Percentiles rank a stretch among this genome's conserved stretches.
phyloP scores from a whole-genome alignment of 2,888 invertebrate genomes.

The Clanis bilineata region DNA sequence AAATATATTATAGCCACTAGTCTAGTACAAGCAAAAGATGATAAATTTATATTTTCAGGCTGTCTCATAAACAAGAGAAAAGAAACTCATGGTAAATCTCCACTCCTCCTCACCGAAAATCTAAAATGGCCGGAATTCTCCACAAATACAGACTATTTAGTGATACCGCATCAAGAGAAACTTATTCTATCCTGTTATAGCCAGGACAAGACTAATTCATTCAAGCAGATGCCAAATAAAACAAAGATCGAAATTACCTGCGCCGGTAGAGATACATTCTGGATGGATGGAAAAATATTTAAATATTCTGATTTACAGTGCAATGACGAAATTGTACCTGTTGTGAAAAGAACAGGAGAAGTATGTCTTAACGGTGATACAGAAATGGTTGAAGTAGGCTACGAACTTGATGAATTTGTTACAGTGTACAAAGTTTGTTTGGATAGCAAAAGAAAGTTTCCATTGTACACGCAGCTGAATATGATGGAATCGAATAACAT shows the following conservation, averaged over 20 bases:
- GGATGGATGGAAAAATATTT: constrained; percentile 22
- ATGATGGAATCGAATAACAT: constrained; percentile 23
- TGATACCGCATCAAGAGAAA: constrained; percentile 18
- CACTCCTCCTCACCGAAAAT: constrained; percentile 25
- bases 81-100: constrained; percentile 20
- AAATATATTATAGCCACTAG: no score
- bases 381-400: constrained; percentile 33
- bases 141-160: constrained; percentile 16
- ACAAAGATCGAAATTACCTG: constrained; percentile 27
- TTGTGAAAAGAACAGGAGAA: constrained; percentile 19
- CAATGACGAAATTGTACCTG: constrained; percentile 22
- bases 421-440: constrained; percentile 34
- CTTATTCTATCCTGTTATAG: constrained; percentile 29
- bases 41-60: neutral
- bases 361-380: constrained; percentile 27
- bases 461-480: constrained; percentile 22
- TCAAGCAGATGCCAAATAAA: constrained; percentile 23
- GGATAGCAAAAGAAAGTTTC: constrained; percentile 26
- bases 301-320: constrained; percentile 31
- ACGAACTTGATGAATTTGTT: constrained; percentile 25
- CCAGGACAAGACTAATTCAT: constrained; percentile 21
- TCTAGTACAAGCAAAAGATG: no score
- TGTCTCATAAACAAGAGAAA: constrained; percentile 25
- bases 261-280: constrained; percentile 24
- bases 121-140: constrained; percentile 24